Conservation (phyloP, 1,140 invertebrate species). For the Bombyx mandarina region DNA sequence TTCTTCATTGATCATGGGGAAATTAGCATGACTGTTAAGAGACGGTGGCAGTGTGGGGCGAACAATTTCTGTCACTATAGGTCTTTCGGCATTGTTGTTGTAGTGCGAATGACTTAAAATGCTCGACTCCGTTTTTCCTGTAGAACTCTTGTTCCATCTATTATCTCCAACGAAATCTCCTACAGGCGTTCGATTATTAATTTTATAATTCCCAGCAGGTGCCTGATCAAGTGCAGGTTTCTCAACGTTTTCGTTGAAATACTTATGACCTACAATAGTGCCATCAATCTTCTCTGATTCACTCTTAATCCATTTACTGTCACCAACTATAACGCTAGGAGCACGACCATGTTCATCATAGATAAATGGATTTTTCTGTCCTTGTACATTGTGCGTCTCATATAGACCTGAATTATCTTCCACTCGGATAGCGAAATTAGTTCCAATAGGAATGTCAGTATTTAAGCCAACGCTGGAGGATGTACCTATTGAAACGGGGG, state of each 20-base stretch:
- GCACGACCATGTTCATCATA: conserved; percentile 25
- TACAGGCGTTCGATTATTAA: conserved; percentile 11
- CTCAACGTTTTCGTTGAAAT: conserved; percentile 17
- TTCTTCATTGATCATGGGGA: conserved; percentile 59
- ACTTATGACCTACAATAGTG: conserved; percentile 19
- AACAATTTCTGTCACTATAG: not conserved
- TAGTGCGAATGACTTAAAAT: conserved; percentile 21
- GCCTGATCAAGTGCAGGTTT: not conserved
- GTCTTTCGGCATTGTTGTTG: conserved; percentile 13
- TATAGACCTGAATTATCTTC: conserved; percentile 48
- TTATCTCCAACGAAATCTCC: conserved; percentile 34
- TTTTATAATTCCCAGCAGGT: not conserved
- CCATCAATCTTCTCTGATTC: conserved; percentile 16
- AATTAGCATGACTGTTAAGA: conserved; percentile 64
- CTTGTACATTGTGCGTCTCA: conserved; percentile 41
- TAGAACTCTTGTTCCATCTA: conserved; percentile 47
- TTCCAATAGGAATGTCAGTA: conserved; percentile 64
- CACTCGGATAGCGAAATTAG: conserved; percentile 66
- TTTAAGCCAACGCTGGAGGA: conserved; percentile 42
- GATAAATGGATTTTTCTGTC: conserved; percentile 28
- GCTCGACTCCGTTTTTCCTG: conserved; percentile 14
- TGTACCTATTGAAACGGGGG: conserved; percentile 38
- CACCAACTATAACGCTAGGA: conserved; percentile 28
- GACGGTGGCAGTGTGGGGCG: conserved; percentile 23
- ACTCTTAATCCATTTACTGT: conserved; percentile 52